Evolutionary conservation across 35 echinoderm and acorn worm genomes (phyloP), one percentile per base, ranked within the genome.

Genomic region (Eucidaris tribuloides): DNA sequence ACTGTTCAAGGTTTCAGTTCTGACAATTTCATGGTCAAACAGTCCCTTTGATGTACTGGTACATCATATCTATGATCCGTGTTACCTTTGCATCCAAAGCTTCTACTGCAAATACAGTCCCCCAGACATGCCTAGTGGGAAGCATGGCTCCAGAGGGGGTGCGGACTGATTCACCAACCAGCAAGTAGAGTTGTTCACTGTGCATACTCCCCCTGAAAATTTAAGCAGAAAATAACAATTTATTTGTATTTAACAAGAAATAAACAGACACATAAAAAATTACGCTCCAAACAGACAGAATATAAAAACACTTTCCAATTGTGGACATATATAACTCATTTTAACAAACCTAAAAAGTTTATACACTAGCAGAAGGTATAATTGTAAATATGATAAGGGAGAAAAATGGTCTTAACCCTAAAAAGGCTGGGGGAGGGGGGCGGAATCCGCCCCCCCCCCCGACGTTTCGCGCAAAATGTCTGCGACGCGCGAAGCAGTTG

Each of bases 81-180:
- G 29, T 65, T 86, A 92, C 89, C 82, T 92, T 86, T n/a, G 85
- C 64, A 72, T 80, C 78, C 32, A 81, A 46, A 55, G 48, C 64
- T 79, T 92, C 59, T 54, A 92, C 82, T 55, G 89, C 89, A 72
- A 58, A 86, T 22, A 84, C 83, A 37, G 89, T 86, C 24, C 89
- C 89, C 89, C 89, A 92, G 35, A 81, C 76, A 76, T 92, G 89
- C 76, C 64, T 92, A 7, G 44, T 80, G 18, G 82, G 64, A 40
- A 52, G 39, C 17, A 81, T 55, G 43, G 44, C 83, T 42, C 77
- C 77, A 81, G 55, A 84, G 27, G 77, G 74, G 35, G 45, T 79
- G 43, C 55, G 84, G 27, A 90, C 77, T 35, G 83, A 58, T 15
- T 83, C 89, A 72, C 83, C 89, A 4, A 92, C 45, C 25, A 71